phyloP scores from a whole-genome alignment of 2,888 invertebrate genomes.

The Patella caerulea region DNA sequence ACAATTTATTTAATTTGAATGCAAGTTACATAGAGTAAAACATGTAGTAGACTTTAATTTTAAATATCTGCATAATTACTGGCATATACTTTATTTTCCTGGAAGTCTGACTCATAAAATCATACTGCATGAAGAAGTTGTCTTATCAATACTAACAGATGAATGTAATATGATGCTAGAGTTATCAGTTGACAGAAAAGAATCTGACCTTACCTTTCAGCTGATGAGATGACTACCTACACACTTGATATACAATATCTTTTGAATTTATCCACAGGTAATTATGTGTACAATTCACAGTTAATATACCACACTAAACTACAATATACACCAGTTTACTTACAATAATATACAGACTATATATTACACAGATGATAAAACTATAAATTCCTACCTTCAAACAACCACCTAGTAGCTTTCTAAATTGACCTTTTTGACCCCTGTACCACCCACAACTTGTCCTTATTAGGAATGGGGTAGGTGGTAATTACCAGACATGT shows the following conservation, averaged over 20 bases:
- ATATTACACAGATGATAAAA: not conserved
- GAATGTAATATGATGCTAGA: not conserved
- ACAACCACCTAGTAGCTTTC: conserved; percentile 6
- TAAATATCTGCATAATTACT: too few relatives aligned
- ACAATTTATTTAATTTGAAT: too few relatives aligned
- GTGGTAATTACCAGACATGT: not conserved
- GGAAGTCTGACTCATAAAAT: too few relatives aligned
- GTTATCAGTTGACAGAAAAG: not conserved
- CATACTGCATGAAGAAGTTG: too few relatives aligned
- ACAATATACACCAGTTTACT: not conserved
- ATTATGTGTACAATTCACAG: not conserved
- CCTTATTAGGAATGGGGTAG: conserved; percentile 3
- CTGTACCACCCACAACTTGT: not conserved
- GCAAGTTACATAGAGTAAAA: too few relatives aligned
- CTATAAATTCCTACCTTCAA: conserved; percentile 2
- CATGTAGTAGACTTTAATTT: too few relatives aligned
- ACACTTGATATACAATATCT: not conserved
- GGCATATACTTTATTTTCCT: too few relatives aligned
- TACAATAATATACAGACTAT: not conserved
- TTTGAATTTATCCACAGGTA: too few relatives aligned
- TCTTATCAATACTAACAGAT: not conserved
- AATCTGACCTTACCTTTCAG: not conserved
- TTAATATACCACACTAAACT: not conserved
- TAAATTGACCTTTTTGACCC: not conserved
- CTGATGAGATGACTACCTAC: not conserved